Conservation (phyloP, 2,888 invertebrate genomes). For the Axea sp. region DNA sequence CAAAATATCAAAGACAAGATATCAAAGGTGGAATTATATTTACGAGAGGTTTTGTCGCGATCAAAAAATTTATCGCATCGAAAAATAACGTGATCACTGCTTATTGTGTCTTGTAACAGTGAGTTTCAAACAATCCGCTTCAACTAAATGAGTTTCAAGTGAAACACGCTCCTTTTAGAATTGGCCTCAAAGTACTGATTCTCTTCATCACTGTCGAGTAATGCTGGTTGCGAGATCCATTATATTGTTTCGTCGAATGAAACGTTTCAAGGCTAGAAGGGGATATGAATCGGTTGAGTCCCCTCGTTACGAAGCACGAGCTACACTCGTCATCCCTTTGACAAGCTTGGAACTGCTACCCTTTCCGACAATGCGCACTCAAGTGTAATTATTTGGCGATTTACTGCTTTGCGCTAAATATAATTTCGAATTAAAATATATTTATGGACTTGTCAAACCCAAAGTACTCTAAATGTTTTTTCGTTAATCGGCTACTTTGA, state of each 20-base stretch:
- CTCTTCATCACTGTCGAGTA: slow-evolving; percentile 59
- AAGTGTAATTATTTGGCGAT: slow-evolving; percentile 76
- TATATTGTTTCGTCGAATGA: slow-evolving; percentile 65
- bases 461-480: slow-evolving; percentile 68
- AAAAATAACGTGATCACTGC: slow-evolving; percentile 42
- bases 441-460: slow-evolving; percentile 71
- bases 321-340: slow-evolving; percentile 66
- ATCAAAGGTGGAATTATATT: slow-evolving; percentile 14
- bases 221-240: slow-evolving; percentile 62
- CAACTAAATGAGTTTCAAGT: slow-evolving; percentile 59
- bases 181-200: slow-evolving; percentile 59
- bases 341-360: slow-evolving; percentile 64
- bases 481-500: slow-evolving; percentile 63
- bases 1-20: too few relatives aligned
- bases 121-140: slow-evolving; percentile 54
- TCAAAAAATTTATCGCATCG: slow-evolving; percentile 21
- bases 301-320: slow-evolving; percentile 69
- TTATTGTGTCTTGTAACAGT: slow-evolving; percentile 51
- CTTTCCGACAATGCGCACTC: slow-evolving; percentile 61
- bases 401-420: slow-evolving; percentile 70
- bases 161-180: slow-evolving; percentile 58
- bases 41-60: slow-evolving; percentile 10
- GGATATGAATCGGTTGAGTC: slow-evolving; percentile 65
- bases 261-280: slow-evolving; percentile 64
- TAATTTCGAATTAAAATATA: slow-evolving; percentile 75